A percentile compares a stretch with the other conserved stretches of the same genome.
Evolutionary conservation across 2,797 vertebrate genomes (phyloP).

Genomic region (Pangasius macronema): DNA sequence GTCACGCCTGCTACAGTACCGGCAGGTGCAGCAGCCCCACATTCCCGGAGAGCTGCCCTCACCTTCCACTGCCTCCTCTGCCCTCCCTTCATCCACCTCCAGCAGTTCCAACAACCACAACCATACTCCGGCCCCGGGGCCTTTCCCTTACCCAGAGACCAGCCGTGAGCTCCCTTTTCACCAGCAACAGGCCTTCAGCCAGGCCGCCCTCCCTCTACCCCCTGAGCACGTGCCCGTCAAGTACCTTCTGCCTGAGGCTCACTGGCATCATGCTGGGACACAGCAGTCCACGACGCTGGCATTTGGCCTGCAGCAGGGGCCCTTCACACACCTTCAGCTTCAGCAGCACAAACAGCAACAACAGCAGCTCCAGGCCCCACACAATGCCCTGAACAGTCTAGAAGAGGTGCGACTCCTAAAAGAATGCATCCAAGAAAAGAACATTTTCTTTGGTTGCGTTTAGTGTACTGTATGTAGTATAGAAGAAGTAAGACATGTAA

Average conservation of each 20-base stretch:
- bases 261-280: constrained; percentile 88
- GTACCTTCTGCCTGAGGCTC: constrained; percentile 92
- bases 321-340: constrained; percentile 92
- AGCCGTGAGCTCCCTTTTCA: constrained; percentile 81
- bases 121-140: constrained; percentile 78
- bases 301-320: constrained; percentile 83
- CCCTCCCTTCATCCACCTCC: constrained; percentile 82
- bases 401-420: constrained; percentile 83
- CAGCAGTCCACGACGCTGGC: constrained; percentile 88
- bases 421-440: constrained; percentile 18
- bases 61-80: constrained; percentile 79
- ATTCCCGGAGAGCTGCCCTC: constrained; percentile 87
- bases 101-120: constrained; percentile 77
- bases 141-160: constrained; percentile 79
- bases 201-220: constrained; percentile 78
- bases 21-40: constrained; percentile 84
- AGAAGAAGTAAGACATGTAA: not conserved
- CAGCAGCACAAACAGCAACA: constrained; percentile 82
- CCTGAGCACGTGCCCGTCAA: constrained; percentile 88
- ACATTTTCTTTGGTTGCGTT: not conserved
- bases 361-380: constrained; percentile 63
- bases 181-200: constrained; percentile 68
- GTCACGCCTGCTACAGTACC: constrained; percentile 97
- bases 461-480: not conserved
- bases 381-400: constrained; percentile 91